These are phyloP conservation scores for Dendroctonus ponderosae DNA, from an alignment of 1,140 invertebrate genomes.

Conservation along the genomic window DNA sequence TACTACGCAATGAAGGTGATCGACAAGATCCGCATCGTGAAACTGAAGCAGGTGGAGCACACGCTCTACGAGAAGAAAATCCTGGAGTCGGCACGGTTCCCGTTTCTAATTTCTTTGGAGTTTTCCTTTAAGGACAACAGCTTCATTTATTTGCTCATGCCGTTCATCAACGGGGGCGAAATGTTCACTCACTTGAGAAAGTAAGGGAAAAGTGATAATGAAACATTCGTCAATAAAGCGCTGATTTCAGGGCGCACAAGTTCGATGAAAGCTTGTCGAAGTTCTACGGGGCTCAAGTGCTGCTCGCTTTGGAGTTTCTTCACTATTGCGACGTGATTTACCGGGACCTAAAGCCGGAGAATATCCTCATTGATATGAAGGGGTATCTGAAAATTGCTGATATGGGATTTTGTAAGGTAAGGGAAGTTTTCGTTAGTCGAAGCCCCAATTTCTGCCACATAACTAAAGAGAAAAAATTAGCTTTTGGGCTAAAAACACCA, in stretches of 20 bases:
- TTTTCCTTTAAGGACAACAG: constrained; percentile 83
- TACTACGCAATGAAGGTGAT: constrained; percentile 91
- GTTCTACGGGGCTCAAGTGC: constrained; percentile 92
- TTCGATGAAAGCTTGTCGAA: constrained; percentile 78
- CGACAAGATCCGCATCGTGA: constrained; percentile 81
- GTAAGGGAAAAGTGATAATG: constrained; percentile 22
- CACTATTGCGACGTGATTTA: constrained; percentile 89
- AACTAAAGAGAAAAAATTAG: no score
- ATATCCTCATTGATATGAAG: constrained; percentile 82
- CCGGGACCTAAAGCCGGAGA: constrained; percentile 94
- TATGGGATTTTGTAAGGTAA: constrained; percentile 91
- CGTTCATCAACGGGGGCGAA: constrained; percentile 78
- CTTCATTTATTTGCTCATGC: constrained; percentile 77
- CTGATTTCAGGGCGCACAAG: constrained; percentile 55
- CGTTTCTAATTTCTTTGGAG: constrained; percentile 81
- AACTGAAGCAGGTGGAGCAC: constrained; percentile 82
- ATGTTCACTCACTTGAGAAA: constrained; percentile 65
- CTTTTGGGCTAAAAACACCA: no score
- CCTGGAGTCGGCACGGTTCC: constrained; percentile 75
- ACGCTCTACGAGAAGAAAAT: constrained; percentile 85
- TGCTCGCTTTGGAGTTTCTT: constrained; percentile 88
- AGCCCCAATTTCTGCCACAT: no score
- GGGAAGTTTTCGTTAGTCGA: not conserved
- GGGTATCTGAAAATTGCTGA: constrained; percentile 86
- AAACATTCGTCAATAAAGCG: not conserved